Base-by-base conservation (phyloP, 2,797 vertebrate species). In the Ibycter americanus region DNA sequence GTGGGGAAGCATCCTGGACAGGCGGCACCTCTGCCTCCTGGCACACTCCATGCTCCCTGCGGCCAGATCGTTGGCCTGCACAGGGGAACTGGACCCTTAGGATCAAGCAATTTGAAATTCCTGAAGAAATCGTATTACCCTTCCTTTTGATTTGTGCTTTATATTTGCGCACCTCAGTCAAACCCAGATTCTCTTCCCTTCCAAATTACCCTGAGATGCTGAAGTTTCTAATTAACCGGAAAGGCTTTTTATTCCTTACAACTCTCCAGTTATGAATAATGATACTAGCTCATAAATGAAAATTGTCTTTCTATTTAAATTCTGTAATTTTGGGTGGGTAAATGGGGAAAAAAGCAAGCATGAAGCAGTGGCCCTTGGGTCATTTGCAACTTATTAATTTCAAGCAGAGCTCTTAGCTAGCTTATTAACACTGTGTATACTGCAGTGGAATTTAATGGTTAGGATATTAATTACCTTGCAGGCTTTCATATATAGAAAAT, bases 311-410 rank as follows among this genome's bases (percentile, higher is more conserved):
- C 97, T 97, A 86, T 98, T 98, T 98, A 98, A 97, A 98, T 98
- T 97, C 81, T 92, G 74, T 71, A 83, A 94, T 94, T 97, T 93
- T 90, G 79, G 87, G 78, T 93, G 79, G 87, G 91, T 59, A 86
- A 87, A 72, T 59, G 79, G 56, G 76, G n/a, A 67, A 89, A 96
- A 95, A 97, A 88, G 67, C 92, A 97, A 91, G 93, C 89, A 94
- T 26, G 95, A 79, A 94, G 61, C 84, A 79, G 82, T 17, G 65
- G 94, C 97, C 97, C 97, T 95, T 90, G 97, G 97, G 97, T 98
- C 97, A 98, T 98, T 97, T 97, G 96, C 96, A 97, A 98, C 91
- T 97, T 98, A 98, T 97, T 98, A 97, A 98, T 98, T 98, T 98
- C 97, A 96, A 98, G 96, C 66, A 42, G 91, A 59, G 70, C 93